Evolutionary conservation across 2,797 vertebrate species (phyloP), one percentile per base, ranked within the genome.

Genomic region (Margarornis squamiger): DNA sequence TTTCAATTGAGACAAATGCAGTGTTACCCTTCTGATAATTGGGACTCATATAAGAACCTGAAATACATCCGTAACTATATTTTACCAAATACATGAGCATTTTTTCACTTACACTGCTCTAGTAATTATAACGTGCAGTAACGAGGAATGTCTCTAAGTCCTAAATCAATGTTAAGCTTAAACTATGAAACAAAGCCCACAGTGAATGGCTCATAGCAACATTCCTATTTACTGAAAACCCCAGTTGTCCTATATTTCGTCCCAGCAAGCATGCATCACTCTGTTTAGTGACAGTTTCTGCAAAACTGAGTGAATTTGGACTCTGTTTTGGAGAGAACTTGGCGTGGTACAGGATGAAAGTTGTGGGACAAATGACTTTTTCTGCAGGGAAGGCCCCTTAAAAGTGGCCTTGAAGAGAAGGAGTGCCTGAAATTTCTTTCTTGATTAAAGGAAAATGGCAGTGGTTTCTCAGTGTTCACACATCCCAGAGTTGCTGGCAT

Each of bases 1-100:
- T 91, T 86, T 75, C 70, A 88, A 17, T 52, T 93, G 76, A 91
- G 45, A 73, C 26, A 90, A 91, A 95, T 89, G 75, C 68, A 92
- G 41, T 87, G 32, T 91, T 92, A 62, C 20, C 26, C 14, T 48
- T 96, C 61, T 91, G 82, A 70, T 80, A 85, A 90, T 1, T 91
- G 15, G 67, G 21, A 77, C 71, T 95, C 48, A 13, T 24, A 27
- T 17, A 95, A 36, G 71, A 93, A n/a, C 30, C 18, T 58, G 14
- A 86, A 90, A 85, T 68, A 62, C 7, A n/a, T 45, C 20, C 27
- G 6, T 61, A 80, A 38, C 26, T 79, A 4, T 26, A 43, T 87
- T 90, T 84, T 74, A n/a, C 7, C 12, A 36, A 36, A 34, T 74
- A 36, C 13, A 9, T 22, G 21, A 57, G 14, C 4, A 7, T 24